Percentiles rank a stretch among this genome's conserved stretches.
Conservation (phyloP, 2,888 invertebrate genomes). For the Cylindroiulus punctatus region DNA sequence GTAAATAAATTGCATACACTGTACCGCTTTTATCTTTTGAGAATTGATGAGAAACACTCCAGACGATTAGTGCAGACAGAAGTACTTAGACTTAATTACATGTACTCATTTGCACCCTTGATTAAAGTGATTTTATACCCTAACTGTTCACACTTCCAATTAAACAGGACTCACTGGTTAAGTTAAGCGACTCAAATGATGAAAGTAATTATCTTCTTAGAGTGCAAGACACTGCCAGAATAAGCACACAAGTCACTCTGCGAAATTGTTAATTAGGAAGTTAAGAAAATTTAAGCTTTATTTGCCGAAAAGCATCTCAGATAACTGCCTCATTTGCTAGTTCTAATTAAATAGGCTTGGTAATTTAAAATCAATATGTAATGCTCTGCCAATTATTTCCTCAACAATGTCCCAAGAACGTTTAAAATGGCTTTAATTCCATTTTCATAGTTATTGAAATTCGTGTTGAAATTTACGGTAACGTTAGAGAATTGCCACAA, state of each 20-base stretch:
- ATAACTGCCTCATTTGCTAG: too few relatives aligned
- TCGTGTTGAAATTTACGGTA: too few relatives aligned
- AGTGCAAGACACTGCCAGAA: neutral
- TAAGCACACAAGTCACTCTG: neutral
- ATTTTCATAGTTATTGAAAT: too few relatives aligned
- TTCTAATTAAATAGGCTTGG: too few relatives aligned
- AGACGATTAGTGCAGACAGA: neutral
- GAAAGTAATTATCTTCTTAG: neutral
- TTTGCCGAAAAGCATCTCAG: too few relatives aligned
- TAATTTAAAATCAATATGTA: too few relatives aligned
- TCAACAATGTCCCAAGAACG: too few relatives aligned
- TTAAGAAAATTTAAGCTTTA: neutral
- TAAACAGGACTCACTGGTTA: neutral
- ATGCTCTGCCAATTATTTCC: too few relatives aligned
- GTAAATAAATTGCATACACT: neutral
- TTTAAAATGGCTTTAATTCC: too few relatives aligned
- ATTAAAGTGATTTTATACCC: neutral
- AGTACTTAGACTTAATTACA: neutral
- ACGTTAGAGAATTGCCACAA: too few relatives aligned
- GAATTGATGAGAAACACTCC: neutral
- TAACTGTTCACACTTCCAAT: neutral
- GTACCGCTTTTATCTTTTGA: neutral
- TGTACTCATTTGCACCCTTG: slow-evolving; percentile 11
- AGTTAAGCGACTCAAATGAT: neutral
- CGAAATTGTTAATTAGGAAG: neutral